phyloP scores from a whole-genome alignment of 2,797 vertebrate species.

The Staurois parvus region DNA sequence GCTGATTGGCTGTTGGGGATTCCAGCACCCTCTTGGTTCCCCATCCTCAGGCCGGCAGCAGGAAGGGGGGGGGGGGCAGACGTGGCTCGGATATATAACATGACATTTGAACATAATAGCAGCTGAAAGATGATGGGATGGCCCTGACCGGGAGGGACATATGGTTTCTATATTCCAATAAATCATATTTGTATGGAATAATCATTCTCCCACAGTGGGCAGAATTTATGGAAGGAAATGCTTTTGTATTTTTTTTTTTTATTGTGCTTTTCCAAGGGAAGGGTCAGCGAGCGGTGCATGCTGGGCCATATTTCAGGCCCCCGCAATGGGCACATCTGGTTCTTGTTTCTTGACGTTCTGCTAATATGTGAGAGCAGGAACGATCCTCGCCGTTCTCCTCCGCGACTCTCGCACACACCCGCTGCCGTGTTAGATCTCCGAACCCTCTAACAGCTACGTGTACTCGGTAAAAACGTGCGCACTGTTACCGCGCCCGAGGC shows the following conservation, averaged over 20 bases:
- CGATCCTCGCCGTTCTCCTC: not conserved
- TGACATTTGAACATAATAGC: constrained; percentile 33
- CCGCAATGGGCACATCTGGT: constrained; percentile 40
- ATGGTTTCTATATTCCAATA: constrained; percentile 57
- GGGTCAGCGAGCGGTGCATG: constrained; percentile 35
- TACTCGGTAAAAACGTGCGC: too few relatives aligned
- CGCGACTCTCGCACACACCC: not conserved
- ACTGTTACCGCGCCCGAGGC: too few relatives aligned
- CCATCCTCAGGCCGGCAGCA: too few relatives aligned
- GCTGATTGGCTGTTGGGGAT: too few relatives aligned
- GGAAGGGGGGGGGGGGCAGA: not conserved
- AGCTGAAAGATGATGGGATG: not conserved
- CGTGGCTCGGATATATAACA: not conserved
- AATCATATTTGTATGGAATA: constrained; percentile 54
- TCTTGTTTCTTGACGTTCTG: constrained; percentile 31
- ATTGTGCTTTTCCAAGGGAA: constrained; percentile 46
- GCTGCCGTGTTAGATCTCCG: not conserved
- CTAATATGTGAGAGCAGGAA: constrained; percentile 22
- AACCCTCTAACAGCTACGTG: too few relatives aligned
- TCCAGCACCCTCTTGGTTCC: too few relatives aligned
- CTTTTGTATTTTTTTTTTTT: constrained; percentile 21
- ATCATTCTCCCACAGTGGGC: constrained; percentile 45
- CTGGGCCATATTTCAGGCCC: constrained; percentile 39
- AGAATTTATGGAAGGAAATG: constrained; percentile 53
- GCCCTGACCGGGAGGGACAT: constrained; percentile 22